Evolutionary conservation across 2,888 invertebrate species (phyloP).

Genomic region (Synergus japonicus): DNA sequence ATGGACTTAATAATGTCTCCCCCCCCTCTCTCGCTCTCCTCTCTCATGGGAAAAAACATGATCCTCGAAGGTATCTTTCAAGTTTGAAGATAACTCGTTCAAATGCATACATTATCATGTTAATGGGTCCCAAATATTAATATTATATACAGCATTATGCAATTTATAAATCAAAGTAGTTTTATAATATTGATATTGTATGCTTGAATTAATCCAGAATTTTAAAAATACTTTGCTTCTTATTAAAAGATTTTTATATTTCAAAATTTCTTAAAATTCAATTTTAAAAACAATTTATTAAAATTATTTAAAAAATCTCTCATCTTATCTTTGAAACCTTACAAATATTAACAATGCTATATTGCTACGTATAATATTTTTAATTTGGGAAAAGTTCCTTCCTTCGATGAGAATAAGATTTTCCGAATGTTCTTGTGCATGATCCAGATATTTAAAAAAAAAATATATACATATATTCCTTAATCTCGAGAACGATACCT

Average conservation of each 20-base stretch:
- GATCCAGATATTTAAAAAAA: not conserved
- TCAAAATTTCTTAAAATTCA: too few relatives aligned
- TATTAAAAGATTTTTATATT: too few relatives aligned
- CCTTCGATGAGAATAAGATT: not conserved
- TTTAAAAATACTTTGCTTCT: not conserved
- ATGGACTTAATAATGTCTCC: not conserved
- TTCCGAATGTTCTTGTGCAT: not conserved
- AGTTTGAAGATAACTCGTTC: constrained; percentile 1
- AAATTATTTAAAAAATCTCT: not conserved
- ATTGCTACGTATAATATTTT: not conserved
- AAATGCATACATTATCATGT: not conserved
- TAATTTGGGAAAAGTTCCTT: not conserved
- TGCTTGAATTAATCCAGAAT: not conserved
- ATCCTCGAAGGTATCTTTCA: constrained; percentile 33
- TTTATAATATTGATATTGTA: not conserved
- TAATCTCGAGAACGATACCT: constrained; percentile 55
- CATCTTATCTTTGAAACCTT: not conserved
- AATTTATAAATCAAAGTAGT: not conserved
- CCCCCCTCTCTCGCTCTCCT: not conserved
- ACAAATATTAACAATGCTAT: not conserved
- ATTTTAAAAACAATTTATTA: too few relatives aligned
- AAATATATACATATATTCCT: not conserved
- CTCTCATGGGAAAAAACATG: not conserved
- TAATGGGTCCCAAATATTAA: not conserved
- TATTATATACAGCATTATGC: not conserved